Evolutionary conservation across 2,113 vertebrate species (phyloP).

Genomic region (Phodopus roborovskii): DNA sequence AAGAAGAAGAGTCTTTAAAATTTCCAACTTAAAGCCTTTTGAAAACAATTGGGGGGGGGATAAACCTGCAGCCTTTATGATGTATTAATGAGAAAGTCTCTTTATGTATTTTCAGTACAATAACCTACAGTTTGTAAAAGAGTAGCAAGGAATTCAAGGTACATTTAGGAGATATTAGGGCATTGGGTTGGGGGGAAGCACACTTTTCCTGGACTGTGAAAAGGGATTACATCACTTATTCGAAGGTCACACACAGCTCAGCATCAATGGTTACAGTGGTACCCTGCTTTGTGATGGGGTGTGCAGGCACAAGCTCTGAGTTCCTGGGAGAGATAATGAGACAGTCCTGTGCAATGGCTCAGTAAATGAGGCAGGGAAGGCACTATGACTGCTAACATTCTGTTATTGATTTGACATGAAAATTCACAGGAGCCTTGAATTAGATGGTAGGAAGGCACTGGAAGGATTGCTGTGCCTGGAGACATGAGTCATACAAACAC

Average conservation of each 20-base stretch:
- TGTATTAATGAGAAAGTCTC: constrained; percentile 72
- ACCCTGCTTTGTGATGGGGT: neutral
- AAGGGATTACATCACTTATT: constrained; percentile 77
- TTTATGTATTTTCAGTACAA: constrained; percentile 78
- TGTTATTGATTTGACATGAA: constrained; percentile 57
- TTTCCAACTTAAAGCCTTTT: constrained; percentile 60
- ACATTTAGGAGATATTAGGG: constrained; percentile 23
- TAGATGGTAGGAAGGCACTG: constrained; percentile 61
- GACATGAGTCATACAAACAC: constrained; percentile 24
- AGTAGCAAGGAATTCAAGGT: constrained; percentile 74
- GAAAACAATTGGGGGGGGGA: constrained; percentile 61
- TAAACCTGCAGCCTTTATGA: constrained; percentile 75
- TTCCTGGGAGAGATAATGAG: constrained; percentile 58
- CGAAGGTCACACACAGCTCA: constrained; percentile 58
- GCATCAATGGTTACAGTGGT: constrained; percentile 70
- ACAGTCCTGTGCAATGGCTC: constrained; percentile 51
- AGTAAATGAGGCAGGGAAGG: constrained; percentile 8
- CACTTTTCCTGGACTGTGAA: constrained; percentile 77
- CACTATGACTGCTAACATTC: constrained; percentile 8
- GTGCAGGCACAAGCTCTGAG: constrained; percentile 20
- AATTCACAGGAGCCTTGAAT: constrained; percentile 39
- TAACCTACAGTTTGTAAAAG: constrained; percentile 83
- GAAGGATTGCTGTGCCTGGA: constrained; percentile 43
- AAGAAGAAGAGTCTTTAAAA: constrained; percentile 76
- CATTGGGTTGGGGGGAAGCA: constrained; percentile 67